Evolutionary conservation across 2,797 vertebrate species (phyloP).

Genomic region (Platyrinchus mystaceus): DNA sequence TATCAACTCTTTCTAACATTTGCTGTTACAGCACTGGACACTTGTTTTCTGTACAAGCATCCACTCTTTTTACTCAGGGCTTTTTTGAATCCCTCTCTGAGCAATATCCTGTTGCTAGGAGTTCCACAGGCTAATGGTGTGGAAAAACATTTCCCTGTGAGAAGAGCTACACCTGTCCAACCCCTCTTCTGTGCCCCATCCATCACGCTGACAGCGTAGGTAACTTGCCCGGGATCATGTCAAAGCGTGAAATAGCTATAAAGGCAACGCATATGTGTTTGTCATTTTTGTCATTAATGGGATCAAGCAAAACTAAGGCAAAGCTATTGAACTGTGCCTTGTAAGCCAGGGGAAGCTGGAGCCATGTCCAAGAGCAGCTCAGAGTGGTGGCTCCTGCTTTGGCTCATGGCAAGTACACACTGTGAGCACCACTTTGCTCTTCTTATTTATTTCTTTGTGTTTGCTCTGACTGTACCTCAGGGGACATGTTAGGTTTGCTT

Average conservation of each 20-base stretch:
- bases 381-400: not conserved
- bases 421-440: not conserved
- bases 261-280: conserved; percentile 57
- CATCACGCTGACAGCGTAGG: conserved; percentile 54
- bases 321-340: conserved; percentile 37
- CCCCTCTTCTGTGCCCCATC: conserved; percentile 33
- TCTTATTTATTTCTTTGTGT: not conserved
- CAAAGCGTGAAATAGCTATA: conserved; percentile 64
- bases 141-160: conserved; percentile 61
- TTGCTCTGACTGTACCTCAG: not conserved
- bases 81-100: conserved; percentile 3
- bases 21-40: not conserved
- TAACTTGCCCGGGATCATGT: conserved; percentile 52
- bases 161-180: conserved; percentile 63
- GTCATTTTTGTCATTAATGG: conserved; percentile 53
- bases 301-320: conserved; percentile 53
- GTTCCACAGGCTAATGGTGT: conserved; percentile 64
- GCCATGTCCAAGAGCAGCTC: not conserved
- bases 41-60: not conserved
- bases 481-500: not conserved
- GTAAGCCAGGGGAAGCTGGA: not conserved
- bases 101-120: conserved; percentile 52
- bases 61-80: not conserved
- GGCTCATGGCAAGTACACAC: not conserved
- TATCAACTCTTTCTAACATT: not conserved